A percentile compares a stretch with the other conserved stretches of the same genome.
Evolutionary conservation across 1,140 invertebrate genomes (phyloP).

Genomic region (Temnothorax longispinosus): DNA sequence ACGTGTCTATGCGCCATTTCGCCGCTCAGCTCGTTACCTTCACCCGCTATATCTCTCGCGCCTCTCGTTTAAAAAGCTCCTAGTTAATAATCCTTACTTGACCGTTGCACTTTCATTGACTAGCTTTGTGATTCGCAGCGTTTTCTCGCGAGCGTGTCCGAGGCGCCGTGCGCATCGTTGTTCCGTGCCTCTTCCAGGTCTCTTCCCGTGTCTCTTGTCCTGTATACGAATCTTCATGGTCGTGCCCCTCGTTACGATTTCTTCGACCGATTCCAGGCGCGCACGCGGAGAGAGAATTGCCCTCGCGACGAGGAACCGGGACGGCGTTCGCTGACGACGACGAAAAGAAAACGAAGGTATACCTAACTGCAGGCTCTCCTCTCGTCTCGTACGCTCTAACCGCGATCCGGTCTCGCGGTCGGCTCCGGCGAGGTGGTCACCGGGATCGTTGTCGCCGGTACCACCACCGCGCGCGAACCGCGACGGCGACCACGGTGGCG

Average conservation of each 20-base stretch:
- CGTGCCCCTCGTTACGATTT: background rate
- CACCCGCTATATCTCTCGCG: constrained; percentile 54
- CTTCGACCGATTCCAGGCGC: constrained; percentile 4
- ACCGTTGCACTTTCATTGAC: constrained; percentile 86
- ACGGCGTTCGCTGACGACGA: constrained; percentile 64
- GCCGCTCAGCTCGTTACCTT: constrained; percentile 27
- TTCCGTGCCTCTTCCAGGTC: constrained; percentile 7
- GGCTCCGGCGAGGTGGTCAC: background rate
- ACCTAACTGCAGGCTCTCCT: constrained; percentile 56
- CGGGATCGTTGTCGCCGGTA: background rate
- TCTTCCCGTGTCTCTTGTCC: constrained; percentile 4
- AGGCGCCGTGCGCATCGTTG: constrained; percentile 49
- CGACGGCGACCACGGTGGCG: constrained; percentile 14
- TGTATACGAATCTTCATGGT: constrained; percentile 18
- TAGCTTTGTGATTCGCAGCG: constrained; percentile 83
- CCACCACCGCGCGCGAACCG: background rate
- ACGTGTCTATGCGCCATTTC: constrained; percentile 17
- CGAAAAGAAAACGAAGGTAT: constrained; percentile 60
- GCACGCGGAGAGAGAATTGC: constrained; percentile 7
- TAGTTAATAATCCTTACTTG: constrained; percentile 81
- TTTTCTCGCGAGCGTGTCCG: constrained; percentile 64
- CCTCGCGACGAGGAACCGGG: constrained; percentile 41
- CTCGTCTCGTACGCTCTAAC: constrained; percentile 34
- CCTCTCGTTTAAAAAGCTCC: constrained; percentile 57
- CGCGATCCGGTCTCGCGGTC: constrained; percentile 14